These are phyloP conservation scores for Nemotelus nigrinus DNA, from an alignment of 2,888 invertebrate genomes.

Conservation along the genomic window DNA sequence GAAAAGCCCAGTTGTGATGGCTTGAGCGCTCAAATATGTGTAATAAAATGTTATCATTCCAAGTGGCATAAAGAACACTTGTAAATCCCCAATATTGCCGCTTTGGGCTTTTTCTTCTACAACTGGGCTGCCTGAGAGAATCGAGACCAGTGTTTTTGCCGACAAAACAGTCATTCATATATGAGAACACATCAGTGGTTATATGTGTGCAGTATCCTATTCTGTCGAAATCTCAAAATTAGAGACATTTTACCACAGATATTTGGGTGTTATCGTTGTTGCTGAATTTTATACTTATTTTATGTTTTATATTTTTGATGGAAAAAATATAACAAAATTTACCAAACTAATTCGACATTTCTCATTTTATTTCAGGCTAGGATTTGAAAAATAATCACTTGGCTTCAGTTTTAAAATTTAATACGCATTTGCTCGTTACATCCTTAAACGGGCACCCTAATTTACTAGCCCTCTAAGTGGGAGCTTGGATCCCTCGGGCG, in stretches of 20 bases:
- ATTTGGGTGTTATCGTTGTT: too few relatives aligned
- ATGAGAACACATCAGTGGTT: neutral
- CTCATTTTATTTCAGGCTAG: neutral
- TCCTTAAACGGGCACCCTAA: neutral
- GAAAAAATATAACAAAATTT: neutral
- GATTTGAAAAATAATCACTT: neutral
- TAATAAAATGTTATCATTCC: slow-evolving; percentile 34
- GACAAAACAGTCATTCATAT: neutral
- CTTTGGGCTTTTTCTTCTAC: slow-evolving; percentile 38
- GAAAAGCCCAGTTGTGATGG: too few relatives aligned
- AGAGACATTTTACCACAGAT: too few relatives aligned
- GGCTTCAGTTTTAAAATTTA: neutral
- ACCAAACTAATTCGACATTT: neutral
- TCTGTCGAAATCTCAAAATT: too few relatives aligned
- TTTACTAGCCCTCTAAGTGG: slow-evolving; percentile 28
- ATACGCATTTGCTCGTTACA: neutral
- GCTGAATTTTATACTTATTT: too few relatives aligned
- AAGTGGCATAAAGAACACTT: slow-evolving; percentile 23
- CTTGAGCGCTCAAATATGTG: neutral
- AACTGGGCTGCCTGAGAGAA: neutral
- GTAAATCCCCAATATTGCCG: slow-evolving; percentile 41
- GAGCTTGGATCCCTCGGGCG: slow-evolving; percentile 24
- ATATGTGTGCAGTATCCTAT: too few relatives aligned
- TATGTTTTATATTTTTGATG: neutral
- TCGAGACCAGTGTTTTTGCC: neutral